A percentile compares a stretch with the other conserved stretches of the same genome.
phyloP scores from a whole-genome alignment of 2,113 vertebrate genomes.

The Poeciliopsis occidentalis region DNA sequence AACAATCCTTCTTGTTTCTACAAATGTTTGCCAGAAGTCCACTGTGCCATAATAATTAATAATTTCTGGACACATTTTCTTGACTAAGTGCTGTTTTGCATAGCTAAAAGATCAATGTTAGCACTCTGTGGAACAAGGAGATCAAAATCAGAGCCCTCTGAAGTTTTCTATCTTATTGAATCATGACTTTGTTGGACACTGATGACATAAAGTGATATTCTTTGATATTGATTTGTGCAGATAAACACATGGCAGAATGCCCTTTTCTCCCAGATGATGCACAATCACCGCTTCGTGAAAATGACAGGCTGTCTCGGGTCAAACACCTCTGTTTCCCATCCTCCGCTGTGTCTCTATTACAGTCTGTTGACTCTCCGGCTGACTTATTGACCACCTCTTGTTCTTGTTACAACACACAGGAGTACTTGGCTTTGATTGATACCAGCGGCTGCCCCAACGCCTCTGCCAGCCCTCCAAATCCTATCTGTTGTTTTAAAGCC shows the following conservation, averaged over 20 bases:
- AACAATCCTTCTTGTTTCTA: background rate
- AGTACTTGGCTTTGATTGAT: slow-evolving; percentile 78
- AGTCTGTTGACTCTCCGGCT: slow-evolving; percentile 84
- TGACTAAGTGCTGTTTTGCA: background rate
- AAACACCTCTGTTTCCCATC: slow-evolving; percentile 79
- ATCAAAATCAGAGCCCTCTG: slow-evolving; percentile 1
- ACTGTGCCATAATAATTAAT: background rate
- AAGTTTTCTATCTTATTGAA: slow-evolving; percentile 8
- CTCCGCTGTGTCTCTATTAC: slow-evolving; percentile 77
- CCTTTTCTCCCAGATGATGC: slow-evolving; percentile 85
- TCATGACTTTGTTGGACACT: slow-evolving; percentile 10
- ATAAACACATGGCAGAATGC: slow-evolving; percentile 66
- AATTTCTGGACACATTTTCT: background rate
- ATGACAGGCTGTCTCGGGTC: slow-evolving; percentile 82
- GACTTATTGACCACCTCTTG: slow-evolving; percentile 90
- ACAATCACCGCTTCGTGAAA: slow-evolving; percentile 75
- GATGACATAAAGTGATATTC: slow-evolving; percentile 32
- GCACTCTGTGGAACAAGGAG: background rate
- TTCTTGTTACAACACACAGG: slow-evolving; percentile 83
- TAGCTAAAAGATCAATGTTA: background rate
- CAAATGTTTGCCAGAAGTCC: background rate
- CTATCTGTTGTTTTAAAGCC: slow-evolving; percentile 73
- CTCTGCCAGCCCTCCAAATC: slow-evolving; percentile 69
- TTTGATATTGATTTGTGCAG: slow-evolving; percentile 83
- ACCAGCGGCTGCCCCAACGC: slow-evolving; percentile 52